Evolutionary conservation across 2,113 vertebrate species (phyloP).

Genomic region (Cnemophilus loriae): DNA sequence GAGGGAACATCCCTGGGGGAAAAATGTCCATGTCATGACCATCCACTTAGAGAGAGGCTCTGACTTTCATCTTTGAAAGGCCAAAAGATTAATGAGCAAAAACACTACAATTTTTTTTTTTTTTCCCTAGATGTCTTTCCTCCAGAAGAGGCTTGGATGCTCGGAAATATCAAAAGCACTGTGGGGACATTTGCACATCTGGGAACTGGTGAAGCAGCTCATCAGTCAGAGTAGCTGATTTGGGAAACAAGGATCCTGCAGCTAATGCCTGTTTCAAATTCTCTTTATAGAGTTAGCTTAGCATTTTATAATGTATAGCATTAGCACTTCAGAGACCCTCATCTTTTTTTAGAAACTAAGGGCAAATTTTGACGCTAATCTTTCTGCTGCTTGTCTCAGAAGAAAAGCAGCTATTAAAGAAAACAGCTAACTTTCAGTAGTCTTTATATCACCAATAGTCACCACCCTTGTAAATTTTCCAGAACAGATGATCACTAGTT

Average conservation of each 20-base stretch:
- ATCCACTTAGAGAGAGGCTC: neutral
- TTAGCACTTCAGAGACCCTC: constrained; percentile 4
- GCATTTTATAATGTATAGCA: neutral
- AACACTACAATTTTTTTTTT: neutral
- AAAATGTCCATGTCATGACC: neutral
- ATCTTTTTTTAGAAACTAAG: neutral
- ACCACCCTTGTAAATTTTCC: neutral
- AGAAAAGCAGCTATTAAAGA: neutral
- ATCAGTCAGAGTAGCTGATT: neutral
- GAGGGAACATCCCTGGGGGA: neutral
- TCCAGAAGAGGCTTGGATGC: neutral
- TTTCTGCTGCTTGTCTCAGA: neutral
- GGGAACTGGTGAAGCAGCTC: neutral
- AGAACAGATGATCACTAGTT: neutral
- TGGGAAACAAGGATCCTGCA: neutral
- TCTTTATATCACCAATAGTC: neutral
- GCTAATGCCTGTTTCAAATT: neutral
- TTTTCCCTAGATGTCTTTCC: neutral
- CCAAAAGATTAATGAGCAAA: neutral
- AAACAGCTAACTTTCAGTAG: neutral
- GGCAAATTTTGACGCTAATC: neutral
- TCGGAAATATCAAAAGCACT: neutral
- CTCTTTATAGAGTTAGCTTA: neutral
- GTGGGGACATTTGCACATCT: neutral
- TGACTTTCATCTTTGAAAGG: neutral